These are phyloP conservation scores for Brachyalestes nurse DNA, from an alignment of 2,797 vertebrate genomes.

Conservation along the genomic window DNA sequence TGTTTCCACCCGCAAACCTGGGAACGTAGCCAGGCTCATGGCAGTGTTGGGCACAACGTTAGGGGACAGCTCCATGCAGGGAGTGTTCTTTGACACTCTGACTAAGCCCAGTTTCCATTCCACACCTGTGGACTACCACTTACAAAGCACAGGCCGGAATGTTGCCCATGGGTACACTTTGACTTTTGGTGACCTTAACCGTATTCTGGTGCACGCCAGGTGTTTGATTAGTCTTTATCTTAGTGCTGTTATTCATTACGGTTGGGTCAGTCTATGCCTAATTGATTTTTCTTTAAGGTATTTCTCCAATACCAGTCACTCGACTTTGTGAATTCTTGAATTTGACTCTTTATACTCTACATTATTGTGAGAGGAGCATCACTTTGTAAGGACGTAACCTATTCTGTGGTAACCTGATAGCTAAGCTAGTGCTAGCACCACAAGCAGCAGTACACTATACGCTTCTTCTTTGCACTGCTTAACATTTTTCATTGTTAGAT, in stretches of 20 bases:
- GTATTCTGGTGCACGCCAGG: conserved; percentile 4
- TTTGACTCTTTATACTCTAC: background rate
- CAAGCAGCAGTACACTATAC: background rate
- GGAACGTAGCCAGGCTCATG: conserved; percentile 59
- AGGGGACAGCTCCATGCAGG: conserved; percentile 51
- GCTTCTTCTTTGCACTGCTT: background rate
- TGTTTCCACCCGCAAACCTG: conserved; percentile 61
- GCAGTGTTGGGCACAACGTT: conserved; percentile 58
- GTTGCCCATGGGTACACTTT: conserved; percentile 31
- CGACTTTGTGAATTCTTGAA: background rate
- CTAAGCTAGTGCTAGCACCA: background rate
- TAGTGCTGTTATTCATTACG: background rate
- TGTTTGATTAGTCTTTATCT: conserved; percentile 8
- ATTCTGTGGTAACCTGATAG: background rate
- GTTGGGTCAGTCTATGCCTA: background rate
- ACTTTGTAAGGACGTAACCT: background rate
- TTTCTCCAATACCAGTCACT: background rate
- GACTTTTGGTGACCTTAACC: conserved; percentile 18
- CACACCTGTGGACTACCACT: conserved; percentile 36
- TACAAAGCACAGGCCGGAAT: conserved; percentile 20
- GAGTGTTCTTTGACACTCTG: conserved; percentile 47
- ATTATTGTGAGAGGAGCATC: background rate
- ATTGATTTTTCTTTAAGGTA: background rate
- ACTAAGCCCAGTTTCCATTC: conserved; percentile 53
- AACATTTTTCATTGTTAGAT: background rate